phyloP scores from a whole-genome alignment of 2,797 vertebrate species.

The Macrochelys suwanniensis region DNA sequence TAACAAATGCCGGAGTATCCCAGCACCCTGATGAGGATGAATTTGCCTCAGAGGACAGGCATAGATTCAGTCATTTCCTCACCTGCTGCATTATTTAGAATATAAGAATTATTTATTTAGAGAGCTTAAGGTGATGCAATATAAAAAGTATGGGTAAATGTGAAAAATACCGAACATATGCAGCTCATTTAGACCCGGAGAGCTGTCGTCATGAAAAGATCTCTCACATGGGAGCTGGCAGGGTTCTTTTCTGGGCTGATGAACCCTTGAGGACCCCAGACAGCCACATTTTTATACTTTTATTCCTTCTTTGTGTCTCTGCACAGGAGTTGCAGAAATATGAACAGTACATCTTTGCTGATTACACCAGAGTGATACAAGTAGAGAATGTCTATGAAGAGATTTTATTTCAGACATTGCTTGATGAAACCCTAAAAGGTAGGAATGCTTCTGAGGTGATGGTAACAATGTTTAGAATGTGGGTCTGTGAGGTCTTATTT shows the following conservation, averaged over 20 bases:
- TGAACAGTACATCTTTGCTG: slow-evolving; percentile 87
- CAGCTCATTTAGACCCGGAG: neutral
- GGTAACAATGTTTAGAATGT: neutral
- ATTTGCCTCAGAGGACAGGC: slow-evolving; percentile 58
- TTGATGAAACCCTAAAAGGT: slow-evolving; percentile 90
- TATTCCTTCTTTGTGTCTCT: slow-evolving; percentile 28
- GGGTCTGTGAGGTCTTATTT: neutral
- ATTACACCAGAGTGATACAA: slow-evolving; percentile 89
- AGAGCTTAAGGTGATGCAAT: neutral
- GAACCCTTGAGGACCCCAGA: neutral
- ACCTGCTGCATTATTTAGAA: slow-evolving; percentile 17
- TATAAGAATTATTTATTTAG: neutral
- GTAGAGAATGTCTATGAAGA: slow-evolving; percentile 93
- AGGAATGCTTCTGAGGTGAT: slow-evolving; percentile 27
- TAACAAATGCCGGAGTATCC: slow-evolving; percentile 5
- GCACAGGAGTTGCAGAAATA: slow-evolving; percentile 89
- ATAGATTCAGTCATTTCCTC: neutral
- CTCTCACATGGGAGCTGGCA: neutral
- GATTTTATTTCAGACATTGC: slow-evolving; percentile 88
- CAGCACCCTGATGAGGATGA: fast-evolving
- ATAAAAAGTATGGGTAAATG: neutral
- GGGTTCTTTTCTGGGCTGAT: neutral
- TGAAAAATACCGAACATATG: neutral
- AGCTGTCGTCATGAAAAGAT: neutral
- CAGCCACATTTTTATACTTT: neutral